Evolutionary conservation across 2,888 invertebrate species (phyloP).

Genomic region (Aporophyla lueneburgensis): DNA sequence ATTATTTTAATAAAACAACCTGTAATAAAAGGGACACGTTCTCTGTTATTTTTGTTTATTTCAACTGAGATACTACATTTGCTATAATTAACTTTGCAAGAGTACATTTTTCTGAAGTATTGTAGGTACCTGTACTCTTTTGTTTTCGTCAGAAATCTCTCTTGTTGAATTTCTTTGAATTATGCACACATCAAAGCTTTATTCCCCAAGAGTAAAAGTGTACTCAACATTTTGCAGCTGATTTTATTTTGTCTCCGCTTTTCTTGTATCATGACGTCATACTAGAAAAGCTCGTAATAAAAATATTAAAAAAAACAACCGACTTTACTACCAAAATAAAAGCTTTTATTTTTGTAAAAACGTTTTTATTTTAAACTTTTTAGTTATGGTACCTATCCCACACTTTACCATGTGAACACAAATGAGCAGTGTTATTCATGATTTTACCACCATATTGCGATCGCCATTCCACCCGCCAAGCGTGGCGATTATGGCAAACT

Average conservation of each 20-base stretch:
- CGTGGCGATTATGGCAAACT: too few relatives aligned
- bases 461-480: too few relatives aligned
- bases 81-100: slow-evolving; percentile 22
- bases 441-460: too few relatives aligned
- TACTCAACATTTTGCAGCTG: background rate
- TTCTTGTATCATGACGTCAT: background rate
- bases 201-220: background rate
- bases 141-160: slow-evolving; percentile 2
- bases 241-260: background rate
- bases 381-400: too few relatives aligned
- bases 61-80: slow-evolving; percentile 18
- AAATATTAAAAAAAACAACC: too few relatives aligned
- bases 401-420: too few relatives aligned
- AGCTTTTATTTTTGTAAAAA: too few relatives aligned
- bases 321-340: too few relatives aligned
- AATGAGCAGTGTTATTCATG: too few relatives aligned
- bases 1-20: slow-evolving; percentile 74
- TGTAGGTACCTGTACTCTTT: background rate
- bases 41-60: slow-evolving; percentile 54
- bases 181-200: slow-evolving; percentile 1
- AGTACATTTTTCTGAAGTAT: background rate
- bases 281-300: background rate
- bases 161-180: background rate
- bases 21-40: slow-evolving; percentile 56
- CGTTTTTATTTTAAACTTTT: too few relatives aligned